These are phyloP conservation scores for Pocillopora damicornis DNA, from an alignment of 64 coral and sea anemone genomes.

Conservation along the genomic window DNA sequence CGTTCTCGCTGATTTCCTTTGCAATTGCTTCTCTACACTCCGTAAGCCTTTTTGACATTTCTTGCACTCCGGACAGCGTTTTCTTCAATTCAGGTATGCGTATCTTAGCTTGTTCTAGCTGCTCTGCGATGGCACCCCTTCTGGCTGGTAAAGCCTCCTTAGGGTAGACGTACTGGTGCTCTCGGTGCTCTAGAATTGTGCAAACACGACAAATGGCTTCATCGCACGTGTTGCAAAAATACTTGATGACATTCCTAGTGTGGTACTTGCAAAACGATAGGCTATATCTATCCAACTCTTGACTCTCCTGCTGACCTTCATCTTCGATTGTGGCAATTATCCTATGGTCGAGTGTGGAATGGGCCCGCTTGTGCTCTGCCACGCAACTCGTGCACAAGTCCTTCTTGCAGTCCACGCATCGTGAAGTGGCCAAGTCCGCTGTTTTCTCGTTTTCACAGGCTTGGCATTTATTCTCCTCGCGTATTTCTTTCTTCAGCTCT, in stretches of 20 bases:
- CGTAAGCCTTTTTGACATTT: slow-evolving; percentile 82
- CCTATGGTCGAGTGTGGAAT: slow-evolving; percentile 78
- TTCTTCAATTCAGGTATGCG: slow-evolving; percentile 73
- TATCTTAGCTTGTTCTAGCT: slow-evolving; percentile 59
- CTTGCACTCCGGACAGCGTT: slow-evolving; percentile 63
- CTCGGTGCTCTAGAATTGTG: slow-evolving; percentile 91
- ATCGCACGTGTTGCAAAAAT: slow-evolving; percentile 96
- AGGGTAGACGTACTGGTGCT: slow-evolving; percentile 84
- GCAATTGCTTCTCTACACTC: slow-evolving; percentile 80
- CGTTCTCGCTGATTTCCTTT: slow-evolving; percentile 81
- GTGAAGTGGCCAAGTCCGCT: slow-evolving; percentile 80
- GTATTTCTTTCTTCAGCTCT: slow-evolving; percentile 72
- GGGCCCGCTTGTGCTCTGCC: slow-evolving; percentile 91
- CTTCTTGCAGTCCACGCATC: slow-evolving; percentile 94
- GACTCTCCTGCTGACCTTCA: slow-evolving; percentile 30
- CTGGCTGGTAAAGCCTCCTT: slow-evolving; percentile 76
- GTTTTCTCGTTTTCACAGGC: slow-evolving; percentile 65
- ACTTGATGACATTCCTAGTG: slow-evolving; percentile 98
- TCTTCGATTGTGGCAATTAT: slow-evolving; percentile 53
- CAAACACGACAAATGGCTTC: slow-evolving; percentile 94
- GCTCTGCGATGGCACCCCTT: slow-evolving; percentile 62
- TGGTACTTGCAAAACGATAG: slow-evolving; percentile 93
- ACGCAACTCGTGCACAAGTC: slow-evolving; percentile 81
- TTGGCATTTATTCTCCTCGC: slow-evolving; percentile 66
- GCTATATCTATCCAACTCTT: slow-evolving; percentile 88